Evolutionary conservation across 2,797 vertebrate species (phyloP), one percentile per base, ranked within the genome.

Genomic region (Corythornis leucogaster): DNA sequence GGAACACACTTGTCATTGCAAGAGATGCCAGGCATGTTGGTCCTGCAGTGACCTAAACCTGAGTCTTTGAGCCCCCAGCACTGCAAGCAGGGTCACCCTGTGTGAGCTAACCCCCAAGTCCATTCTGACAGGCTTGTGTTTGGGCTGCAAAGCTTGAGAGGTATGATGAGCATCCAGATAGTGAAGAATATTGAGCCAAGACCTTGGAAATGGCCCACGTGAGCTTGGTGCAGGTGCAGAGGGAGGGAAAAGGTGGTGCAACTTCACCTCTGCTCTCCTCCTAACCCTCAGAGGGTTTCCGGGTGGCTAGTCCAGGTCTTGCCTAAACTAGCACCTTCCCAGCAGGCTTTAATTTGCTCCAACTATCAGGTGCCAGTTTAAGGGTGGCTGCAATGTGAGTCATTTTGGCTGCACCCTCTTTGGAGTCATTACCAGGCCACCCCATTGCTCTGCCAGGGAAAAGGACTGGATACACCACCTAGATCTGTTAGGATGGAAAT

Each of bases 171-270:
- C 46, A 62, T 20, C 30, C 2, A 1, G 21, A 8, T 17, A 20
- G n/a, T 43, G 45, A 63, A 51, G 54, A 17, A 21, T 33, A 22
- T 20, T 4, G 19, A 54, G 9, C 30, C 58, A 86, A 67, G 25
- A 42, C 30, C 30, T 87, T 15, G 19, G 40, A 42, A 58, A 46
- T 0, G 2, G 30, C 9, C 79, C 80, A 0, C 0, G 0, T 67
- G 79, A 86, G 79, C 59, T 69, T 11, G 4, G 26, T 31, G 51
- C n/a, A 43, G 38, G 33, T n/a, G 11, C 7, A 45, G n/a, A 35
- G 12, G 20, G 15, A 15, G 8, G 50, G 25, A 43, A 80, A 64
- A 77, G 2, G 26, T 38, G 57, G 48, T 19, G 42, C 40, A 86
- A 12, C 12, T 61, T 57, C 54, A 70, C 19, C 25, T 82, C 53